Percentiles rank a stretch among this genome's conserved stretches.
Evolutionary conservation across 1,140 invertebrate genomes (phyloP).

Genomic region (Macrobrachium rosenbergii): DNA sequence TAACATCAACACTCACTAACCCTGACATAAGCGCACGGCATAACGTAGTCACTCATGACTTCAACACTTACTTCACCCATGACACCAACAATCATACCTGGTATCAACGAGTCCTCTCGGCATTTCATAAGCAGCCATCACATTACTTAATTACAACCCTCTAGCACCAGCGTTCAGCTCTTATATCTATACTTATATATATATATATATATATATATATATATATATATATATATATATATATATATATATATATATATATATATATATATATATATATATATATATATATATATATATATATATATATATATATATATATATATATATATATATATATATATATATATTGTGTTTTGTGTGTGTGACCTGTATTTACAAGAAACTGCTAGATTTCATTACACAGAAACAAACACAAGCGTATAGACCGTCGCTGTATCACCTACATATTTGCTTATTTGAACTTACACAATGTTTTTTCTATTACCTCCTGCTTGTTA

Average conservation of each 20-base stretch:
- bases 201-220: constrained; percentile 35
- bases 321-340: constrained; percentile 26
- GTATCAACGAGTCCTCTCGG: neutral
- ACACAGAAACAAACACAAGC: neutral
- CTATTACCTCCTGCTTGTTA: neutral
- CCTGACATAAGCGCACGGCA: too few relatives aligned
- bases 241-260: constrained; percentile 6
- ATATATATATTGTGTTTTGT: constrained; percentile 35
- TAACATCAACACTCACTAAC: too few relatives aligned
- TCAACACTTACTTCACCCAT: neutral
- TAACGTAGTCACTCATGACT: neutral
- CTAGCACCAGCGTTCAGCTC: too few relatives aligned
- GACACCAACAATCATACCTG: neutral
- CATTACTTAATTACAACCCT: too few relatives aligned
- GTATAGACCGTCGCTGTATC: neutral
- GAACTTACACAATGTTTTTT: neutral
- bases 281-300: constrained; percentile 23
- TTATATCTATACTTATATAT: neutral
- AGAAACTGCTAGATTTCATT: neutral
- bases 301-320: constrained; percentile 17
- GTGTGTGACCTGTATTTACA: neutral
- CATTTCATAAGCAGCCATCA: neutral
- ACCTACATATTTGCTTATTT: neutral
- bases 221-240: constrained; percentile 14
- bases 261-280: constrained; percentile 18